phyloP scores from a whole-genome alignment of 2,113 vertebrate species.

The Pyrgilauda ruficollis region DNA sequence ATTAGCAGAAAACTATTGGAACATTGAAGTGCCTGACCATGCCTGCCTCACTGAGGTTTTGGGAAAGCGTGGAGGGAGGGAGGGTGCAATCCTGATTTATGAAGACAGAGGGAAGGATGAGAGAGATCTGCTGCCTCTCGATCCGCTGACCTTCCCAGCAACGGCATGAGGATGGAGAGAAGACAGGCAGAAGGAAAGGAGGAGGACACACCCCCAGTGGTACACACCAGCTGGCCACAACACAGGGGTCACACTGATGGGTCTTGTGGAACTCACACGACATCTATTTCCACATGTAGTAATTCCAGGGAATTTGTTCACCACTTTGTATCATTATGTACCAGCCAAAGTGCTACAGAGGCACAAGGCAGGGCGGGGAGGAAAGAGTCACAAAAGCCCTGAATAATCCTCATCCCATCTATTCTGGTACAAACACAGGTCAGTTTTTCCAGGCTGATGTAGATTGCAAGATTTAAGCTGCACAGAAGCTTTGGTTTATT shows the following conservation, averaged over 20 bases:
- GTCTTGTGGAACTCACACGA: not conserved
- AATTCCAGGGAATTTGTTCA: not conserved
- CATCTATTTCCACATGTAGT: not conserved
- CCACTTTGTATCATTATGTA: not conserved
- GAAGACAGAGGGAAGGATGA: not conserved
- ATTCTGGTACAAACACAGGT: not conserved
- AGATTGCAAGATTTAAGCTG: slow-evolving; percentile 29
- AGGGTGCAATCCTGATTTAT: not conserved
- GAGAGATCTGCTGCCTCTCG: not conserved
- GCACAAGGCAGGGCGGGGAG: accelerated
- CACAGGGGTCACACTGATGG: not conserved
- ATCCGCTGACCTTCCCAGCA: accelerated
- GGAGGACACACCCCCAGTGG: not conserved
- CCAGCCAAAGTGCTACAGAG: not conserved
- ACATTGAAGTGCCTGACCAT: not conserved
- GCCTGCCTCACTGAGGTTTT: not conserved
- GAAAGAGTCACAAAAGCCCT: not conserved
- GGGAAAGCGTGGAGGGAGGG: not conserved
- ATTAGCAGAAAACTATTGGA: not conserved
- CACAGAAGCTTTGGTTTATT: not conserved
- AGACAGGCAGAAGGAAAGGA: not conserved
- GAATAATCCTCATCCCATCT: slow-evolving; percentile 4
- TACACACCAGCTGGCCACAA: not conserved
- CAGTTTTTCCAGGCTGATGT: not conserved
- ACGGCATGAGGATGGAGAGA: not conserved